These are phyloP conservation scores for Grapholita molesta DNA, from an alignment of 1,140 invertebrate species.

Conservation along the genomic window DNA sequence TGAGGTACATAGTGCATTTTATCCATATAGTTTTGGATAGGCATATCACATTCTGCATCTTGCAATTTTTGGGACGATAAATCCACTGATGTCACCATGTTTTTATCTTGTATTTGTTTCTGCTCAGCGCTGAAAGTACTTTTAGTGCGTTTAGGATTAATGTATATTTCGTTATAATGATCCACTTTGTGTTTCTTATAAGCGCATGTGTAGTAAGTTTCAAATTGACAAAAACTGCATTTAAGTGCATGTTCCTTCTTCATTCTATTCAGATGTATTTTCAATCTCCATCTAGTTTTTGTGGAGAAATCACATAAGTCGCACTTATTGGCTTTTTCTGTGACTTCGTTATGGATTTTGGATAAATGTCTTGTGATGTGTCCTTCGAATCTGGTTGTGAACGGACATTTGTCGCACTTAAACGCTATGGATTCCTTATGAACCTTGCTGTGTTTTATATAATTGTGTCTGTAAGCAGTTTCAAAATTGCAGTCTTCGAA, in stretches of 20 bases:
- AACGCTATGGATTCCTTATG: conserved; percentile 35
- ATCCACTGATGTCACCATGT: not conserved
- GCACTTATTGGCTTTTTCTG: conserved; percentile 43
- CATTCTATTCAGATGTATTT: conserved; percentile 46
- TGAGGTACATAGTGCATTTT: not conserved
- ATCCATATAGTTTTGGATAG: not conserved
- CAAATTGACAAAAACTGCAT: conserved; percentile 38
- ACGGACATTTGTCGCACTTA: conserved; percentile 57
- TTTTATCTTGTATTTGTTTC: not conserved
- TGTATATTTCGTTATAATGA: conserved; percentile 41
- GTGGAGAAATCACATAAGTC: conserved; percentile 54
- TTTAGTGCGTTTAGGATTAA: not conserved
- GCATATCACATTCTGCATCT: not conserved
- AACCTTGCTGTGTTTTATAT: conserved; percentile 42
- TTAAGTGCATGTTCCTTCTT: conserved; percentile 31
- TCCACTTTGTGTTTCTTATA: conserved; percentile 44
- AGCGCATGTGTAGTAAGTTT: conserved; percentile 41
- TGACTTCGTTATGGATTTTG: conserved; percentile 51
- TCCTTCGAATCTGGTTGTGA: conserved; percentile 48
- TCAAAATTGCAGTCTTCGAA: conserved; percentile 37
- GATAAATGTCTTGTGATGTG: conserved; percentile 51
- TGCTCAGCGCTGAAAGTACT: not conserved
- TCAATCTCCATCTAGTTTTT: conserved; percentile 45
- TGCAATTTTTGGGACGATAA: no score
- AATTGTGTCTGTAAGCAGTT: conserved; percentile 50